Evolutionary conservation across 2,113 vertebrate species (phyloP), one percentile per base, ranked within the genome.

Genomic region (Hipposideros armiger): DNA sequence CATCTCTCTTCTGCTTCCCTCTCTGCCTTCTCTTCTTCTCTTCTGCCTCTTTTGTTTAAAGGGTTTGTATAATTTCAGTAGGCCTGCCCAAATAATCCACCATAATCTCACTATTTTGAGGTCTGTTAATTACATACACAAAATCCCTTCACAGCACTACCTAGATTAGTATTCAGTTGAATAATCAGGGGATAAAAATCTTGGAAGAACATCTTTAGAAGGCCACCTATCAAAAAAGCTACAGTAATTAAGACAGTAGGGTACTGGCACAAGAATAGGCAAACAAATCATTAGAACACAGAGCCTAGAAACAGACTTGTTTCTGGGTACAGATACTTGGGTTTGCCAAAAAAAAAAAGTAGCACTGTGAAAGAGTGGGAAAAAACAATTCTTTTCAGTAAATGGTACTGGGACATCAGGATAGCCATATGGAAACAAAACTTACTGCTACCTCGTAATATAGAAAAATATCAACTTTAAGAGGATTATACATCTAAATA

Each of bases 131-230:
- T 60, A 89, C 24, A 85, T 19, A 58, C 78, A 47, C 16, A 97
- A 87, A 95, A 96, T 81, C 50, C 66, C 60, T 77, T 92, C 67
- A 69, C 5, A 84, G 40, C 15, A 94, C n/a, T 80, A 73, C 10
- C 42, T 54, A 84, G 42, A 70, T 60, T 69, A 56, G 13, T 36
- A 81, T 54, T 93, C 36, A 87, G 83, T 0, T 90, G 40, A 84
- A 76, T 72, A 50, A 93, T n/a, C 4, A 7, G 32, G 62, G 56
- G 60, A 94, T 32, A 70, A 32, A 69, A 88, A 36, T 74, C 58
- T 62, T 85, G 22, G 22, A 7, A 16, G 66, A 91, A 83, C 50
- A 70, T 74, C 58, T 84, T 74, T 73, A 90, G 64, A 94, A 77
- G 82, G 82, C 16, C 40, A 47, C 72, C n/a, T 72, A 82, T 15